phyloP scores from a whole-genome alignment of 2,113 vertebrate species.

The Coryphaenoides rupestris region DNA sequence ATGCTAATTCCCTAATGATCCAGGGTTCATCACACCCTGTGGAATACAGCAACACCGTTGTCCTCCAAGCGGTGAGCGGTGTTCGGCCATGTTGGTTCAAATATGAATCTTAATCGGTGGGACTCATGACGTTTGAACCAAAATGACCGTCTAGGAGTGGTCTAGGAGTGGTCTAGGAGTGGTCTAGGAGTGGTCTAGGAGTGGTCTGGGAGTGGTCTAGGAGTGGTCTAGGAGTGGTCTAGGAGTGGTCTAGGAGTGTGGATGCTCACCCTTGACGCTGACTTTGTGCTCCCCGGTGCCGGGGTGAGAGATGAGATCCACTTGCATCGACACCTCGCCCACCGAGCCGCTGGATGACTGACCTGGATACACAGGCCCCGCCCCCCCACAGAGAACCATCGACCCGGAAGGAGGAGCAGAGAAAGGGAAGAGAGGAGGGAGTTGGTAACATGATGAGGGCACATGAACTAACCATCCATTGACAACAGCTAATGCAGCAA shows the following conservation, averaged over 20 bases:
- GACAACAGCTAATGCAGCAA: too few species aligned
- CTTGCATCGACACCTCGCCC: conserved; percentile 91
- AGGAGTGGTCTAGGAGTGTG: conserved; percentile 1
- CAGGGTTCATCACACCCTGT: neutral
- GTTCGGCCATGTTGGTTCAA: too few species aligned
- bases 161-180: too few species aligned
- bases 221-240: too few species aligned
- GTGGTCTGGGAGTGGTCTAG: neutral
- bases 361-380: conserved; percentile 50
- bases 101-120: too few species aligned
- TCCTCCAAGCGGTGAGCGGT: too few species aligned
- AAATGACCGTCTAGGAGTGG: too few species aligned
- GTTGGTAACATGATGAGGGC: too few species aligned
- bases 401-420: conserved; percentile 34
- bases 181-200: too few species aligned
- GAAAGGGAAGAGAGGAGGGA: conserved; percentile 10
- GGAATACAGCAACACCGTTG: neutral
- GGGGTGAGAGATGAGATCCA: conserved; percentile 87
- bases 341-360: conserved; percentile 80
- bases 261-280: conserved; percentile 86
- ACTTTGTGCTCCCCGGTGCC: conserved; percentile 96
- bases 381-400: conserved; percentile 47
- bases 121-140: too few species aligned
- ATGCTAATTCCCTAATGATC: conserved; percentile 19
- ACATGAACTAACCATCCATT: too few species aligned